phyloP scores from a whole-genome alignment of 2,797 vertebrate genomes.

The Urosaurus nigricauda region DNA sequence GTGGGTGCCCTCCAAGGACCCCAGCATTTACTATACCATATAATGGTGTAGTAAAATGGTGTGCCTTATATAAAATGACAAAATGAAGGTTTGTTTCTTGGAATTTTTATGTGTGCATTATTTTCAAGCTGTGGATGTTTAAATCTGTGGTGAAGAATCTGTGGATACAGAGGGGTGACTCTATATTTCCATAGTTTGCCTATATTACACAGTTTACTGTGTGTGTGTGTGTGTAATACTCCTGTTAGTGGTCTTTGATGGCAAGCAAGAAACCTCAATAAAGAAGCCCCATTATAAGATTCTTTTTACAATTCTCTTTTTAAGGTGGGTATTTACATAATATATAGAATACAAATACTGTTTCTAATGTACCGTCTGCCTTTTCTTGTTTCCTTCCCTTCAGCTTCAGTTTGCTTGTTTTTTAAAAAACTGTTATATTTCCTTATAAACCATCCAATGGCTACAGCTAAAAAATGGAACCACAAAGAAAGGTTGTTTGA shows the following conservation, averaged over 20 bases:
- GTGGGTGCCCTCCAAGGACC: too few relatives aligned
- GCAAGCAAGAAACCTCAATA: not conserved
- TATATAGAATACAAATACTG: not conserved
- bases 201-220: not conserved
- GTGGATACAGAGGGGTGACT: too few relatives aligned
- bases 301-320: not conserved
- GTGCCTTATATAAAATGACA: too few relatives aligned
- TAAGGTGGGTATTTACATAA: not conserved
- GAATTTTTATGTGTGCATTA: too few relatives aligned
- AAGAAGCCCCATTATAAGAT: not conserved
- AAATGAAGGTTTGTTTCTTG: too few relatives aligned
- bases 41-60: too few relatives aligned
- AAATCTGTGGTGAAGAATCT: too few relatives aligned
- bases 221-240: too few relatives aligned
- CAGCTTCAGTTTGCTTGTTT: not conserved
- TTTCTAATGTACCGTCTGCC: too few relatives aligned
- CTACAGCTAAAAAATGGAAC: slow-evolving; percentile 42
- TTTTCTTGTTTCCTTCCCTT: not conserved
- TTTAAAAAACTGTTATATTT: not conserved
- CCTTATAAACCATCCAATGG: slow-evolving; percentile 28
- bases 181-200: not conserved
- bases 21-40: too few relatives aligned
- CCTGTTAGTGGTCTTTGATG: not conserved
- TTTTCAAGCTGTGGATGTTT: too few relatives aligned
- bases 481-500: slow-evolving; percentile 66